Conservation (phyloP, 2,888 invertebrate species). For the Andrena praecox region DNA sequence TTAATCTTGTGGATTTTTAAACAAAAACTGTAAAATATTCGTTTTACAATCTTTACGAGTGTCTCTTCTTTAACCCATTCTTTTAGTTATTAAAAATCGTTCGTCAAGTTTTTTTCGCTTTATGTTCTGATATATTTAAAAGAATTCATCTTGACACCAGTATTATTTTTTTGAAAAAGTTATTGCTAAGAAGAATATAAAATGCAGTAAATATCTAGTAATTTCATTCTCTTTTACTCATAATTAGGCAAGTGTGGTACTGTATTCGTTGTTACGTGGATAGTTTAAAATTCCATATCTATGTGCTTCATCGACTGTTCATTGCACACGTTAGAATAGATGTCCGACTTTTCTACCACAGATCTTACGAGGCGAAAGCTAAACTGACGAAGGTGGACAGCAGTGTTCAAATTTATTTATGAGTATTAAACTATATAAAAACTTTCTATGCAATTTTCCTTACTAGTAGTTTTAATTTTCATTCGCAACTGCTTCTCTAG, state of each 20-base stretch:
- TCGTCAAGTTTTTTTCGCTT: no score
- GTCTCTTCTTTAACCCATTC: no score
- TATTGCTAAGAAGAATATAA: no score
- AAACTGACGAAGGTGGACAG: constrained; percentile 5
- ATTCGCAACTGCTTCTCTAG: not conserved
- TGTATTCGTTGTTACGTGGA: constrained; percentile 3
- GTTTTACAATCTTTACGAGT: no score
- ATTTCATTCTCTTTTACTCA: not conserved
- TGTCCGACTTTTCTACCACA: constrained; percentile 40
- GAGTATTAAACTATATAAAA: not conserved
- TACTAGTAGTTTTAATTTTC: no score
- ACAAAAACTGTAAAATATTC: no score
- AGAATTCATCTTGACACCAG: no score
- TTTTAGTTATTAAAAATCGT: no score
- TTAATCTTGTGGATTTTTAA: no score
- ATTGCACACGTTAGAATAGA: constrained; percentile 27
- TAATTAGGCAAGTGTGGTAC: not conserved
- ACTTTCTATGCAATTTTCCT: no score
- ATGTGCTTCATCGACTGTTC: constrained; percentile 24
- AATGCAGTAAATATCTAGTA: not conserved
- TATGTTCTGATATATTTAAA: no score
- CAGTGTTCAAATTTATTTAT: constrained; percentile 22
- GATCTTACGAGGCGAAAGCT: constrained; percentile 49
- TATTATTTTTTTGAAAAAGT: no score
- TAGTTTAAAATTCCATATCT: not conserved